Conservation (phyloP, 92 coral and sea anemone species). For the Zoanthus sansibaricus region DNA sequence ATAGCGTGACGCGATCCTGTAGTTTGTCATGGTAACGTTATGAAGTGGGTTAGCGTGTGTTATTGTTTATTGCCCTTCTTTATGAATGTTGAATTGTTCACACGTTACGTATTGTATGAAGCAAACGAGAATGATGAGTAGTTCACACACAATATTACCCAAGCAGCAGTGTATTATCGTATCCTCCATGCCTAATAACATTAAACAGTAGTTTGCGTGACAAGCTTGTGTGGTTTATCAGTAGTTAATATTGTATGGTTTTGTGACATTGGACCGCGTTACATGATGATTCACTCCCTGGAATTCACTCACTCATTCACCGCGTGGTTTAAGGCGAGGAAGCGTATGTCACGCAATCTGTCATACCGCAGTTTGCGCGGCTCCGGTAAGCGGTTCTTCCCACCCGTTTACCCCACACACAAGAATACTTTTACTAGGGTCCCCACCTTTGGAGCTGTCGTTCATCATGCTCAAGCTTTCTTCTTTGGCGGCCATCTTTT, state of each 20-base stretch:
- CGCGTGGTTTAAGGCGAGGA: constrained; percentile 2
- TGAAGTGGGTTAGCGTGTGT: not conserved
- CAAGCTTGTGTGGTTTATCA: constrained; percentile 18
- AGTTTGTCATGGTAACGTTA: not conserved
- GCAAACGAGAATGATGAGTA: not conserved
- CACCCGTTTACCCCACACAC: constrained; percentile 78
- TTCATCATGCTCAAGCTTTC: constrained; percentile 48
- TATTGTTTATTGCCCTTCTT: not conserved
- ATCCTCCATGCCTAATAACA: not conserved
- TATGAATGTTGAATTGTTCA: not conserved
- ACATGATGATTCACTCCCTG: constrained; percentile 4
- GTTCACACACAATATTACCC: not conserved
- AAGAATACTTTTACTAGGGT: constrained; percentile 66
- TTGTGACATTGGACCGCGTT: not conserved
- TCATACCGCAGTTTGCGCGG: constrained; percentile 80
- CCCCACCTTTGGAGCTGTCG: constrained; percentile 53
- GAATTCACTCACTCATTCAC: not conserved
- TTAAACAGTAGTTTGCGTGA: constrained; percentile 7
- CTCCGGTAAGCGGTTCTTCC: constrained; percentile 69
- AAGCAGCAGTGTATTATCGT: not conserved
- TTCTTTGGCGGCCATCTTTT: constrained; percentile 42
- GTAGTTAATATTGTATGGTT: constrained; percentile 9
- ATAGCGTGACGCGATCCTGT: not conserved
- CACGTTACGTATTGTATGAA: not conserved
- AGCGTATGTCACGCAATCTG: constrained; percentile 2